Base-by-base conservation (phyloP, 2,113 vertebrate genomes). In the Brachypteracias leptosomus region DNA sequence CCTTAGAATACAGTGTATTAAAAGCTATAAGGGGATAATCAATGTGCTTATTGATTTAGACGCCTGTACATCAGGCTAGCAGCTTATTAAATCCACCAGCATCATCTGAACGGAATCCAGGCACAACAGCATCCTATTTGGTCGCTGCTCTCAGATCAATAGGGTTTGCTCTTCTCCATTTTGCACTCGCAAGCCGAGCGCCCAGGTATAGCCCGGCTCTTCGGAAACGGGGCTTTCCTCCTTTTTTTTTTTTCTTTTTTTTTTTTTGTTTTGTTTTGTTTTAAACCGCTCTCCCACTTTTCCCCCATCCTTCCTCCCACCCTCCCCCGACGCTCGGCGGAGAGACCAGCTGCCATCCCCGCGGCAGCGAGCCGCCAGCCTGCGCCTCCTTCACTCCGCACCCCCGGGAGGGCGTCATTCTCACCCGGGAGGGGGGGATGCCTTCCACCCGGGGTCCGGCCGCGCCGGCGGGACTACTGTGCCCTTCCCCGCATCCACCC, bases 101-200 rank as follows among this genome's bases (percentile, higher is more conserved):
- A 84, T 29, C 76, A 67, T 38, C 70, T 18, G 74, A 85, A 61
- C 57, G 65, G 73, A 33, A 76, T n/a, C 90, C 88, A 63, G 51
- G 52, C 96, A 80, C 75, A 36, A 59, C 82, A 77, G 61, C 82
- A 90, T 67, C 80, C 55, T 6, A 36, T 54, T 44, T 5, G 52
- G 76, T 59, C 14, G 70, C 35, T 14, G 28, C 88, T 94, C 75
- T 22, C 57, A 9, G 58, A 95, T 89, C 88, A 76, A 81, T 55
- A 75, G 35, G 57, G 31, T 93, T 80, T 84, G 85, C 65, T 85
- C 82, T 93, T 94, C 95, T 94, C 95, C 95, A 96, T 96, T 61
- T 94, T 85, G 80, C 92, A 31, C 88, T 35, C 4, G 3, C 66
- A 36, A 85, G 54, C 86, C 47, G 3, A 4, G 44, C 54, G 21